Percentiles rank a stretch among this genome's conserved stretches.
Evolutionary conservation across 2,888 invertebrate genomes (phyloP).

Genomic region (Ormia ochracea): DNA sequence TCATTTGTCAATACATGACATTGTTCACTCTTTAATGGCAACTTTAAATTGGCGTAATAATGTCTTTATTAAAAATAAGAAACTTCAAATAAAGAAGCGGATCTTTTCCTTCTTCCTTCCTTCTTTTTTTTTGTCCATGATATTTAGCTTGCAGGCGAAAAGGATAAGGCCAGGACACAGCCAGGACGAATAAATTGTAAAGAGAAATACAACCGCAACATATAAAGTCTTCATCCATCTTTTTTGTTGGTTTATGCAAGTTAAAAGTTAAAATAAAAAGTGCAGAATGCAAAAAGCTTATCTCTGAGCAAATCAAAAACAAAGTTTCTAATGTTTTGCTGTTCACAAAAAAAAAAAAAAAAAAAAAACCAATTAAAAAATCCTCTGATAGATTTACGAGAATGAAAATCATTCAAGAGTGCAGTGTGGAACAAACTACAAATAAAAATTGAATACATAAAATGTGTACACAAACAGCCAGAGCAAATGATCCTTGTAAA

Average conservation of each 20-base stretch:
- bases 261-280: neutral
- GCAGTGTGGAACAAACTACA: neutral
- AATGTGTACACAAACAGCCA: neutral
- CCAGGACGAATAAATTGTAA: neutral
- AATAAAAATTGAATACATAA: conserved; percentile 17
- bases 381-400: conserved; percentile 40
- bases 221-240: neutral
- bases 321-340: conserved; percentile 25
- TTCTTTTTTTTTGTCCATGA: neutral
- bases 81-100: neutral
- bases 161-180: conserved; percentile 22
- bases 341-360: neutral
- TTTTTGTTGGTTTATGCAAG: neutral
- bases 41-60: conserved; percentile 55
- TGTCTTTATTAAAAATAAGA: conserved; percentile 54
- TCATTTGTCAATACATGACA: conserved; percentile 61
- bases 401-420: neutral
- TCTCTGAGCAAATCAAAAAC: neutral
- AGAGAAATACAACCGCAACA: conserved; percentile 5
- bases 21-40: conserved; percentile 57
- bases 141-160: conserved; percentile 6
- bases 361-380: neutral
- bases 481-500: conserved; percentile 21
- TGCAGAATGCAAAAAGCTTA: neutral
- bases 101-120: neutral